A percentile compares a stretch with the other conserved stretches of the same genome.
Evolutionary conservation across 2,113 vertebrate genomes (phyloP).

Genomic region (Grammomys surdaster): DNA sequence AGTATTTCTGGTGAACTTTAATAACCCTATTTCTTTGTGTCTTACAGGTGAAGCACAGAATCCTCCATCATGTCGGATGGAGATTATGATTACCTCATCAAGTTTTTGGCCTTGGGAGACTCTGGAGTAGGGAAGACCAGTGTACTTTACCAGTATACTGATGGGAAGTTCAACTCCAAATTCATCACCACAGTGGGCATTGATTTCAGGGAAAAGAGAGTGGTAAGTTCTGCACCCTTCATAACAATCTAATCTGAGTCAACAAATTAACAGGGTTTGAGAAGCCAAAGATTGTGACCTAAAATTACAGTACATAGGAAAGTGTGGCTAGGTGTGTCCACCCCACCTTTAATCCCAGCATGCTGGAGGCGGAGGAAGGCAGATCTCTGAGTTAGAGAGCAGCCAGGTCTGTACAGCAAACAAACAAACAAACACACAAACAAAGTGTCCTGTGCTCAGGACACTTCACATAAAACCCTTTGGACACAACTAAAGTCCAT

Average conservation of each 20-base stretch:
- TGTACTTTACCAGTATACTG: conserved; percentile 98
- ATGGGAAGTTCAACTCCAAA: conserved; percentile 97
- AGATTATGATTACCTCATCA: conserved; percentile 99
- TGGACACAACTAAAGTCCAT: not conserved
- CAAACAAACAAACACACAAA: not conserved
- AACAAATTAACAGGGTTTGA: not conserved
- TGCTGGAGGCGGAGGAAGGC: not conserved
- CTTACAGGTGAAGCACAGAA: conserved; percentile 87
- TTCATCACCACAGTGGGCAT: conserved; percentile 99
- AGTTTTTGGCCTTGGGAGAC: conserved; percentile 97
- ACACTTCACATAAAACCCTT: not conserved
- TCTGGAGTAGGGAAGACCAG: conserved; percentile 99
- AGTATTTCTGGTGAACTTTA: not conserved
- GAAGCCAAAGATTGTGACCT: conserved; percentile 38
- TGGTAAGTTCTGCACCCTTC: conserved; percentile 89
- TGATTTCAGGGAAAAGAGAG: conserved; percentile 98
- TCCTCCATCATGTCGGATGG: conserved; percentile 97
- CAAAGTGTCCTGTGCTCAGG: not conserved
- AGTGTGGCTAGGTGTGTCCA: not conserved
- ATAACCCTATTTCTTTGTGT: conserved; percentile 44
- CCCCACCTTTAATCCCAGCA: not conserved
- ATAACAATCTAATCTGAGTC: not conserved
- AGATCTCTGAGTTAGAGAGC: not conserved
- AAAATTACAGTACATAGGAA: not conserved
- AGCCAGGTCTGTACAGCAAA: not conserved